Base-by-base conservation (phyloP, 2,888 invertebrate genomes). In the Apotomis turbidana region DNA sequence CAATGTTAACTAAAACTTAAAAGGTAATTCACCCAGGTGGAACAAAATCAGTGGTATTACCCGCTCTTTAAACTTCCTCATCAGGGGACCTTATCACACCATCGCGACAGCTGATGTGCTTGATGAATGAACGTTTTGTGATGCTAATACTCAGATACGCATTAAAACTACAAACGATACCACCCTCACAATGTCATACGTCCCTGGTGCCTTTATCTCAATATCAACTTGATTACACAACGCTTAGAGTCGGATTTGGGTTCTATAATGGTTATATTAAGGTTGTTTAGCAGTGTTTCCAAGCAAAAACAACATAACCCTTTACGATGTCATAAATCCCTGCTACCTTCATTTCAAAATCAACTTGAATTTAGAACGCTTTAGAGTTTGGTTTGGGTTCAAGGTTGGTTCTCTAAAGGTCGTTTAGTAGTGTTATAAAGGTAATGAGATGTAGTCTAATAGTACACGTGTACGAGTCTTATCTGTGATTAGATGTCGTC, bases 101-200 rank as follows among this genome's bases (percentile, higher is more conserved):
- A 90, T 90, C 90, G 85, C 78, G 79, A 77, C 80, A 81, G 81
- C 84, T 88, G 89, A 90, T 89, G 87, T 87, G 82, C 83, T 80
- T 90, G 92, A 92, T 91, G 91, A 92, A 93, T 90, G 90, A 87
- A 90, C 85, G 89, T 89, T 91, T 91, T 92, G 91, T 91, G 89
- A 91, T 91, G 90, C 81, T 85, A 87, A 88, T 87, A 80, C 80
- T 73, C 79, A 79, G 83, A 81, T 81, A 82, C 77, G 78, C 76
- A 75, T 77, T 80, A 80, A 81, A 83, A 82, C 82, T 83, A 82
- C 81, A 67, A 61, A 68, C 79, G 75, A 70, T 67, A 41, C 68
- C 63, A 71, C 69, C 68, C 67, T 70, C 36, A 73, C 27, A 62
- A 57, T 57, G 62, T 36, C 69, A 15, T 44, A 66, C 41, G 6